Evolutionary conservation across 2,797 vertebrate species (phyloP).

Genomic region (Tenualosa thibaudeaui): DNA sequence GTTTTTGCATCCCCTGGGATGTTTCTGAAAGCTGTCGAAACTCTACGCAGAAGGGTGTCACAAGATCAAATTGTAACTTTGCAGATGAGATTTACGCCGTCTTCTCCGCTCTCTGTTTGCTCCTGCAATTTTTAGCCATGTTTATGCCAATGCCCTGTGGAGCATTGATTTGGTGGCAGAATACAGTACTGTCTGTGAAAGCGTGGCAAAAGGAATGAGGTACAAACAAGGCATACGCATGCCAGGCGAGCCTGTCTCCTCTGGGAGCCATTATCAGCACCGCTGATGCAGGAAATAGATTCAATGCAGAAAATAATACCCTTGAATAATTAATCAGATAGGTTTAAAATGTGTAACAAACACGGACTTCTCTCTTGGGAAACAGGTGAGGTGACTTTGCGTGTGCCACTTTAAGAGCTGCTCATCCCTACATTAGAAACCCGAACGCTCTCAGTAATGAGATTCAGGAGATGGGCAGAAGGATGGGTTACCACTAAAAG

Average conservation of each 20-base stretch:
- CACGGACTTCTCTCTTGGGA: constrained; percentile 52
- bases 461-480: constrained; percentile 51
- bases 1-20: background rate
- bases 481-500: constrained; percentile 48
- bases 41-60: background rate
- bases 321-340: constrained; percentile 78
- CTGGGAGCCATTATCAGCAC: constrained; percentile 77
- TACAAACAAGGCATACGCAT: constrained; percentile 62
- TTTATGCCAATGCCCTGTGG: constrained; percentile 35
- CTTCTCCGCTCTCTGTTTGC: background rate
- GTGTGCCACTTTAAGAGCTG: constrained; percentile 53
- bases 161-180: constrained; percentile 23
- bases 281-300: constrained; percentile 80
- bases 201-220: constrained; percentile 61
- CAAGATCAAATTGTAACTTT: background rate
- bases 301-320: constrained; percentile 77
- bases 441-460: constrained; percentile 56
- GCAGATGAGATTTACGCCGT: background rate
- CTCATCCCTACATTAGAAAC: constrained; percentile 49
- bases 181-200: constrained; percentile 44
- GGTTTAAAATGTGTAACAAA: constrained; percentile 72
- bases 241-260: constrained; percentile 62
- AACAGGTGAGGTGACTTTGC: constrained; percentile 55
- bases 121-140: background rate
- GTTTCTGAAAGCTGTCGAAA: background rate